Conservation (phyloP, 2,888 invertebrate species). For the Acheta domesticus region DNA sequence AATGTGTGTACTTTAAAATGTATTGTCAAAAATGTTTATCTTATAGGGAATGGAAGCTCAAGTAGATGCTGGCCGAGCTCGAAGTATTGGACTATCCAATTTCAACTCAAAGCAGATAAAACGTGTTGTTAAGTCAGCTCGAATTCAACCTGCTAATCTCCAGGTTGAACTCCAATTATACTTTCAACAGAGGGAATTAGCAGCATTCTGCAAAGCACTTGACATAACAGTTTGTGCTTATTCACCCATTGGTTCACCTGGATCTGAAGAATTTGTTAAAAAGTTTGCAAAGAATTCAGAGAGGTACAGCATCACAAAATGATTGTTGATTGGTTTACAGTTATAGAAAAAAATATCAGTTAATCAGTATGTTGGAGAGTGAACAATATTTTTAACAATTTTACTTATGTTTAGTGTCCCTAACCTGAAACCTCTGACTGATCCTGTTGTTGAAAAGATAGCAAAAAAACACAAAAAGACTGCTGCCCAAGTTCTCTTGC, state of each 20-base stretch:
- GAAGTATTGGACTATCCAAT: slow-evolving; percentile 82
- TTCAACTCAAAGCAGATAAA: slow-evolving; percentile 71
- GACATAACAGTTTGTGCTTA: slow-evolving; percentile 43
- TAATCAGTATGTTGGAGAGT: not conserved
- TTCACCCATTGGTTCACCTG: slow-evolving; percentile 41
- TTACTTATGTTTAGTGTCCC: slow-evolving; percentile 18
- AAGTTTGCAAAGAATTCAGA: slow-evolving; percentile 26
- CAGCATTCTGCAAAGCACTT: slow-evolving; percentile 44
- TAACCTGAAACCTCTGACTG: slow-evolving; percentile 36
- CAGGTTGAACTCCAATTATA: slow-evolving; percentile 54
- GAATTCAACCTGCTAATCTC: slow-evolving; percentile 61
- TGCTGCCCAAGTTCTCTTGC: slow-evolving; percentile 71
- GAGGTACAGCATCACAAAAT: not conserved
- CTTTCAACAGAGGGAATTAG: slow-evolving; percentile 47
- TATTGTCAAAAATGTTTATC: not conserved
- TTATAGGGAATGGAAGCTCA: slow-evolving; percentile 63
- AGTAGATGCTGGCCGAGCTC: slow-evolving; percentile 64
- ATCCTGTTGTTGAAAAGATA: slow-evolving; percentile 38
- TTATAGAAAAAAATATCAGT: too few relatives aligned
- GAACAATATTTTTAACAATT: too few relatives aligned
- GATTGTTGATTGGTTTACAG: too few relatives aligned
- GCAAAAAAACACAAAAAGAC: slow-evolving; percentile 58
- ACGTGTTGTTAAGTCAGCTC: slow-evolving; percentile 58
- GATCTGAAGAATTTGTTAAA: slow-evolving; percentile 30
- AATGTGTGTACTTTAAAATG: too few relatives aligned